phyloP scores from a whole-genome alignment of 2,797 vertebrate species.

The Gambelia wislizenii region DNA sequence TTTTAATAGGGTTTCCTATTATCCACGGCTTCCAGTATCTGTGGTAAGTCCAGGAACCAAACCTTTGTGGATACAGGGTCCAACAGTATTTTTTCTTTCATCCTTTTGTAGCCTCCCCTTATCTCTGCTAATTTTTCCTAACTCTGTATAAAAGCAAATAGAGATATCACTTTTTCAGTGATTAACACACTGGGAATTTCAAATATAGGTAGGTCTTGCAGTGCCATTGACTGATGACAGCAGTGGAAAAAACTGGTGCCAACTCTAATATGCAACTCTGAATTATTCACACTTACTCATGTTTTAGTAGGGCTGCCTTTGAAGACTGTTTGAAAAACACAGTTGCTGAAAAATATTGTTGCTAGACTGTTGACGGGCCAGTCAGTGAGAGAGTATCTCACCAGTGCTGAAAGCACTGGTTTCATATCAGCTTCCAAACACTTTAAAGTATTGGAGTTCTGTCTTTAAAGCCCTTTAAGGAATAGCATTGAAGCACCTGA shows the following conservation, averaged over 20 bases:
- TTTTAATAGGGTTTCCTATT: no score
- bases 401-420: not conserved
- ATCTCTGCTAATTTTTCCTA: not conserved
- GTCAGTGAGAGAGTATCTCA: not conserved
- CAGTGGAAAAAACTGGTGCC: not conserved
- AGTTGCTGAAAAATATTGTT: not conserved
- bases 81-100: not conserved
- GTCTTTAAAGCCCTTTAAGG: not conserved
- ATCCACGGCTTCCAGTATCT: no score
- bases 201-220: not conserved
- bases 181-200: not conserved
- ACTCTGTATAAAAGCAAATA: not conserved
- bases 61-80: no score
- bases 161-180: not conserved
- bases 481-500: not conserved
- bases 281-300: not conserved
- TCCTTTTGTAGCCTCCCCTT: fast-evolving
- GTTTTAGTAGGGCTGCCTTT: not conserved
- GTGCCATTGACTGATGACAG: not conserved
- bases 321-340: no score
- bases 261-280: not conserved
- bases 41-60: no score
- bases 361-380: no score
- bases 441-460: not conserved
- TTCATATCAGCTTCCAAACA: not conserved